Conservation (phyloP, 2,113 vertebrate genomes). For the Acrocephalus kingi region DNA sequence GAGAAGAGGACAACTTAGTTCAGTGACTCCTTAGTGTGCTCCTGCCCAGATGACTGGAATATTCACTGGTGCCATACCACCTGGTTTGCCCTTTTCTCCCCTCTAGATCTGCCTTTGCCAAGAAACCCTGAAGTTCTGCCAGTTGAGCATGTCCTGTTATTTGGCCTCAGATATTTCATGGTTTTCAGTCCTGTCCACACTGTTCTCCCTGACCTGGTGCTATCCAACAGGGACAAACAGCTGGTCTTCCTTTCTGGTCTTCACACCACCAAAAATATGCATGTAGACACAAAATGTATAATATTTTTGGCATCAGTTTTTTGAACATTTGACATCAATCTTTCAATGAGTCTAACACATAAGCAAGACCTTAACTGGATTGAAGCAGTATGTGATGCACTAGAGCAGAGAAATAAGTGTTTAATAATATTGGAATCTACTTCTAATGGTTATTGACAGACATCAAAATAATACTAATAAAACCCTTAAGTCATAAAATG, state of each 20-base stretch:
- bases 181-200: neutral
- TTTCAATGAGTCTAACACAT: neutral
- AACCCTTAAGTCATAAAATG: neutral
- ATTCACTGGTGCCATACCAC: neutral
- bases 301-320: neutral
- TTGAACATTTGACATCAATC: neutral
- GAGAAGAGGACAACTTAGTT: neutral
- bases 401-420: neutral
- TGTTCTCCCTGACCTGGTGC: neutral
- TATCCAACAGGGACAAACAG: neutral
- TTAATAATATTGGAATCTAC: neutral
- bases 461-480: neutral
- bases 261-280: neutral
- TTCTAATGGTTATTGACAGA: neutral
- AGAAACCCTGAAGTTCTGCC: neutral
- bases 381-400: neutral
- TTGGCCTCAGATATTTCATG: neutral
- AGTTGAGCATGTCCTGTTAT: fast-evolving
- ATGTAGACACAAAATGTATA: neutral
- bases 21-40: neutral
- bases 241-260: neutral
- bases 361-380: neutral
- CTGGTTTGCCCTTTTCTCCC: neutral
- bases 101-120: neutral
- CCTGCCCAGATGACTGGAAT: neutral